A percentile compares a stretch with the other conserved stretches of the same genome.
Evolutionary conservation across 2,113 vertebrate species (phyloP).

Genomic region (Mionectes macconnelli): DNA sequence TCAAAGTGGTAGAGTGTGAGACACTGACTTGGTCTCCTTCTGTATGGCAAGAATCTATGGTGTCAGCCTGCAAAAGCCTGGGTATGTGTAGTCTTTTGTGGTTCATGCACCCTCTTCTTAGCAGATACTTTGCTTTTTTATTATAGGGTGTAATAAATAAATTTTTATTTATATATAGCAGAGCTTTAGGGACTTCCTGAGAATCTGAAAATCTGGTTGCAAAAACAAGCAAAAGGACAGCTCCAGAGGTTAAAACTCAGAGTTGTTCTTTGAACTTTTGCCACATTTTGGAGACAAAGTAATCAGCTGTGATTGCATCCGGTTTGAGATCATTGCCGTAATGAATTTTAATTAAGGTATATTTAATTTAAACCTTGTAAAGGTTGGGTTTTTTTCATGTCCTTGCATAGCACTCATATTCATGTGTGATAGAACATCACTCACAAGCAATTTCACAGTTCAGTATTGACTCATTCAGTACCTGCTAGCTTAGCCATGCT

Average conservation of each 20-base stretch:
- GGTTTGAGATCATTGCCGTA: neutral
- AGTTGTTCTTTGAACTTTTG: neutral
- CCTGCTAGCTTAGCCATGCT: neutral
- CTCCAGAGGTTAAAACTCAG: neutral
- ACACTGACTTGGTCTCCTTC: neutral
- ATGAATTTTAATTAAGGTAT: neutral
- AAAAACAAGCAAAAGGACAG: neutral
- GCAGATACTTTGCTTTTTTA: neutral
- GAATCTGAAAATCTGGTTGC: neutral
- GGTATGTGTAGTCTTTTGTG: neutral
- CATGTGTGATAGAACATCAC: neutral
- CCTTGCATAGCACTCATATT: accelerated
- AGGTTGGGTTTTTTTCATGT: neutral
- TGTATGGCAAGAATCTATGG: accelerated
- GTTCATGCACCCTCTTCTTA: neutral
- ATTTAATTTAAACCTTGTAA: neutral
- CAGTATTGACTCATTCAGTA: neutral
- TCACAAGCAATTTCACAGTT: neutral
- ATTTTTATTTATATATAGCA: neutral
- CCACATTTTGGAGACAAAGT: neutral
- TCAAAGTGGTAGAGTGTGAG: neutral
- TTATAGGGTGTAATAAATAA: neutral
- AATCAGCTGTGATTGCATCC: neutral
- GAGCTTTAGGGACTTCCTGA: neutral
- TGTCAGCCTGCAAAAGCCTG: neutral